Evolutionary conservation across 2,113 vertebrate genomes (phyloP), one percentile per base, ranked within the genome.

Genomic region (Dicrurus megarhynchus): DNA sequence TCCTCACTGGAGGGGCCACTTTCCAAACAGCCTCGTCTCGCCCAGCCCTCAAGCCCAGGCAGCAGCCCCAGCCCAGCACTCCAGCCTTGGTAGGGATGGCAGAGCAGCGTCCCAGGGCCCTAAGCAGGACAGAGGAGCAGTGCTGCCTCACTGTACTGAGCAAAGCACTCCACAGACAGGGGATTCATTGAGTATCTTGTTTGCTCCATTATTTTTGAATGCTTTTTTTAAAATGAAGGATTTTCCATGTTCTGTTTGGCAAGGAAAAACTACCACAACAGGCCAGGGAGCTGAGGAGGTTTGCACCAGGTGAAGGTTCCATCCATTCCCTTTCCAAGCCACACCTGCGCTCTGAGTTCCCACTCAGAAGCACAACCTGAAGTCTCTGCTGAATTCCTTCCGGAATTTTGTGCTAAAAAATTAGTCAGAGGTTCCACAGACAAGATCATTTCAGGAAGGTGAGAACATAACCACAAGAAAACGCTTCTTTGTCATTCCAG

Each of bases 111-210:
- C 85, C 73, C 30, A 8, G 63, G 49, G 73, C 65, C 53, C 0
- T 1, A 13, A 46, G 68, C 4, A 59, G 88, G 85, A 42, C 10
- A 47, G 42, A 50, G 22, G 46, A 84, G 24, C 59, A 13, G 73
- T 1, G 13, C 3, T 55, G 49, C 78, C 44, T 12, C 13, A 6
- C 21, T 13, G 2, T 2, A 11, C 0, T 3, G 47, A 84, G 57
- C 20, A 70, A 24, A 76, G 68, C 68, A 19, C 52, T 63, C 56
- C 59, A 41, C 37, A 28, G 57, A 30, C 60, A 27, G n/a, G 2
- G 21, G 26, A 10, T 16, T 44, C n/a, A 21, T 22, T 77, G 41
- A 11, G 28, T 37, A 24, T 6, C 69, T 69, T 61, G 60, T 26
- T 75, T 42, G 23, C 69, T 22, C 52, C 26, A 6, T 32, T 74